Conservation (phyloP, 2,888 invertebrate genomes). For the Drosophila ochracea region DNA sequence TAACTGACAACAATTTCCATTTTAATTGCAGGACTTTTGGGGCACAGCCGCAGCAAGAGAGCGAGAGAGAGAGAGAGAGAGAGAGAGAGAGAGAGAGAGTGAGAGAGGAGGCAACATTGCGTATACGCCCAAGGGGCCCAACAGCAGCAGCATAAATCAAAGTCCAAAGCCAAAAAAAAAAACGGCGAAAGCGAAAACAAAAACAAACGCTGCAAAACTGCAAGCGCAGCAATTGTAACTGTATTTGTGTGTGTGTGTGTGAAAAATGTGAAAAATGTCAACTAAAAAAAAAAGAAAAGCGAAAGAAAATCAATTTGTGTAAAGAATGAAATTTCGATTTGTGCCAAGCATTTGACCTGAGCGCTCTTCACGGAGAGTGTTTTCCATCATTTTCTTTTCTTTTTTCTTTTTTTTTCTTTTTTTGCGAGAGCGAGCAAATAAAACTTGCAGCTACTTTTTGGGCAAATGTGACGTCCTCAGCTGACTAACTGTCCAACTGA, state of each 20-base stretch:
- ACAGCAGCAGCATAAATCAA: constrained; percentile 31
- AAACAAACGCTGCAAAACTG: constrained; percentile 20
- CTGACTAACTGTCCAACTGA: constrained; percentile 8
- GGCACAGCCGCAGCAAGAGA: not conserved
- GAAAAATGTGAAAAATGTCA: constrained; percentile 32
- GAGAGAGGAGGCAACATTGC: constrained; percentile 35
- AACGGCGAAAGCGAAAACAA: constrained; percentile 3
- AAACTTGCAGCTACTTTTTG: constrained; percentile 60
- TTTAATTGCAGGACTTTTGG: constrained; percentile 69
- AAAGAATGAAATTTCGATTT: constrained; percentile 73
- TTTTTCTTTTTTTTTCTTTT: too few species aligned
- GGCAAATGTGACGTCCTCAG: constrained; percentile 27
- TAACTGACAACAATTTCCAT: constrained; percentile 69
- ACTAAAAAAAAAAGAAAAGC: constrained; percentile 22
- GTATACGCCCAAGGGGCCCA: constrained; percentile 51
- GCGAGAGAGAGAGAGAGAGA: too few species aligned
- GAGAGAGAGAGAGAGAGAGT: not conserved
- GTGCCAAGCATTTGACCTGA: constrained; percentile 28
- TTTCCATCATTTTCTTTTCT: not conserved
- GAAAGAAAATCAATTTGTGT: constrained; percentile 75
- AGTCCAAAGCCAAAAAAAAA: constrained; percentile 18
- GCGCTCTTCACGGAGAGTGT: constrained; percentile 27
- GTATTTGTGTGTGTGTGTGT: not conserved
- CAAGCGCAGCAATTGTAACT: constrained; percentile 7
- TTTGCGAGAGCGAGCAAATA: constrained; percentile 23